These are phyloP conservation scores for Rhinichthys klamathensis DNA, from an alignment of 2,113 vertebrate species.

Conservation along the genomic window DNA sequence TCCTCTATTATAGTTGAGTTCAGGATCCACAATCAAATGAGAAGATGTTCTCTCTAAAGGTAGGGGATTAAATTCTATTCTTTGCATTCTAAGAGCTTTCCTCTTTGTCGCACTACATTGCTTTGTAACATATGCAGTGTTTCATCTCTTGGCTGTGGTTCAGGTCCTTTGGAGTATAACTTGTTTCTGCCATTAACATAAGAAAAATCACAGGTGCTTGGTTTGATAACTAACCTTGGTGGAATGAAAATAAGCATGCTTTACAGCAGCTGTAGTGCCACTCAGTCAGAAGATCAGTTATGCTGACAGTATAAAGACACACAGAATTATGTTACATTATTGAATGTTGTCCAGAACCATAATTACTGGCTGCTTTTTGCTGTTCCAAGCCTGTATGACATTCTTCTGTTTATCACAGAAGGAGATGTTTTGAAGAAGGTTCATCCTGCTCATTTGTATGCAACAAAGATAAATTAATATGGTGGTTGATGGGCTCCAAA, in stretches of 20 bases:
- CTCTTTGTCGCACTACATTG: constrained; percentile 1
- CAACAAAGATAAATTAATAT: background rate
- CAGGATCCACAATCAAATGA: constrained; percentile 18
- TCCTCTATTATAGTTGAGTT: background rate
- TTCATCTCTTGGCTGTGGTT: constrained; percentile 24
- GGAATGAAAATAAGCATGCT: background rate
- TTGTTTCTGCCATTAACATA: background rate
- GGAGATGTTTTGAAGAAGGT: background rate
- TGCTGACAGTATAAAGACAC: background rate
- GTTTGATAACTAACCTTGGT: constrained; percentile 11
- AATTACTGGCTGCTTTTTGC: background rate
- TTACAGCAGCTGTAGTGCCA: background rate
- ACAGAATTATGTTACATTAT: background rate
- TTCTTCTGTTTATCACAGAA: background rate
- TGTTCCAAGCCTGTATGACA: background rate
- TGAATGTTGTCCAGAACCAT: background rate
- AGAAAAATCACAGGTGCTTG: constrained; percentile 12
- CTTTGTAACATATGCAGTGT: constrained; percentile 44
- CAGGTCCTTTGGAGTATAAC: constrained; percentile 5
- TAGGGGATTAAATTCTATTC: constrained; percentile 22
- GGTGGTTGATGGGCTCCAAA: background rate
- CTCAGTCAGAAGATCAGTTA: background rate
- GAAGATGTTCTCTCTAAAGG: constrained; percentile 6
- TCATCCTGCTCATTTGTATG: background rate
- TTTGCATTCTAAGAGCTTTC: constrained; percentile 20